Evolutionary conservation across 2,797 vertebrate genomes (phyloP).

Genomic region (Acanthornis magna): DNA sequence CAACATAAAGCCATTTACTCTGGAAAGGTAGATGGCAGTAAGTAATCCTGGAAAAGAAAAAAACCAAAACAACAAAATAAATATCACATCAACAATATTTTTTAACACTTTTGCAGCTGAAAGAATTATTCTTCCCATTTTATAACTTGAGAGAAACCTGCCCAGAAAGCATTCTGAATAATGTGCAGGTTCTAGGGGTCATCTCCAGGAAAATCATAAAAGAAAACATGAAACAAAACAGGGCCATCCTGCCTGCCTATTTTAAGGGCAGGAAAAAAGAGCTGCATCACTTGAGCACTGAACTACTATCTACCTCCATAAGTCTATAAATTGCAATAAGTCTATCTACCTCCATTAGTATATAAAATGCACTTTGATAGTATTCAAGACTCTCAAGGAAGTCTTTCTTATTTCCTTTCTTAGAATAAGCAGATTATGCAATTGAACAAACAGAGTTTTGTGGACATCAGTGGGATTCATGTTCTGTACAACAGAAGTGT

Average conservation of each 20-base stretch:
- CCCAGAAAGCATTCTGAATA: neutral
- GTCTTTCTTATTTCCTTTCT: neutral
- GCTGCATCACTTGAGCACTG: neutral
- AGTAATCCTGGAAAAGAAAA: constrained; percentile 86
- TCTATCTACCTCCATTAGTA: neutral
- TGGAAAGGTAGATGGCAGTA: constrained; percentile 98
- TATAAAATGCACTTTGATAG: neutral
- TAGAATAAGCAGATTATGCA: neutral
- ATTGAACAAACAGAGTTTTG: neutral
- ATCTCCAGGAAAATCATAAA: neutral
- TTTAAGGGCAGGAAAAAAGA: neutral
- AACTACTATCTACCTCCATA: neutral
- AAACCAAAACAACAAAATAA: neutral
- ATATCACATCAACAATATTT: neutral
- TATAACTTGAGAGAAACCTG: neutral
- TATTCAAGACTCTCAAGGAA: neutral
- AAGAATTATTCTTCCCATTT: neutral
- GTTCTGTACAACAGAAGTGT: neutral
- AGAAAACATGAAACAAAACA: neutral
- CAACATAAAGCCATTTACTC: constrained; percentile 99
- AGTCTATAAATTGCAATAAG: neutral
- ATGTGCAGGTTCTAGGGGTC: neutral
- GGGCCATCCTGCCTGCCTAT: neutral
- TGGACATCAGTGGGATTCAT: neutral
- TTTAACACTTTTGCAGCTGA: neutral